Percentiles rank a stretch among this genome's conserved stretches.
These are phyloP conservation scores for Drosophila quadrilineata DNA, from an alignment of 1,140 invertebrate genomes.

Conservation along the genomic window DNA sequence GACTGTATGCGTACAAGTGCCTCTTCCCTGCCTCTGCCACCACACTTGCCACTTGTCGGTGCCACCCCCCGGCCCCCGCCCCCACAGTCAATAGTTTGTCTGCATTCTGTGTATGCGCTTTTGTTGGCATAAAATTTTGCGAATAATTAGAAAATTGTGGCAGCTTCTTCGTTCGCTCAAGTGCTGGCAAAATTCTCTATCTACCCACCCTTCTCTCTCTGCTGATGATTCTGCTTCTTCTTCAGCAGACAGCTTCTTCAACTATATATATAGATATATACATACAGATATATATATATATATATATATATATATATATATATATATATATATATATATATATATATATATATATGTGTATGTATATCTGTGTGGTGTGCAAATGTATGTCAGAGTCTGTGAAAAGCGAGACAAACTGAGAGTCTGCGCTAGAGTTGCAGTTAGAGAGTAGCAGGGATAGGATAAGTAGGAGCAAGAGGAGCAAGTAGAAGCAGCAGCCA, in stretches of 20 bases:
- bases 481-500: too few relatives aligned
- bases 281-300: too few relatives aligned
- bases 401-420: conserved; percentile 10
- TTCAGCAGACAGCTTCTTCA: conserved; percentile 30
- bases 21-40: too few relatives aligned
- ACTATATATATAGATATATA: conserved; percentile 15
- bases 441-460: conserved; percentile 22
- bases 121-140: conserved; percentile 78
- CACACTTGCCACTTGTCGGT: too few relatives aligned
- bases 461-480: not conserved
- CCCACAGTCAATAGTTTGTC: conserved; percentile 2
- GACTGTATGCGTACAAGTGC: not conserved
- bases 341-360: too few relatives aligned
- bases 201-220: conserved; percentile 7
- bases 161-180: conserved; percentile 50
- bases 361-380: too few relatives aligned
- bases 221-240: too few relatives aligned
- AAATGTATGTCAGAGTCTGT: conserved; percentile 43
- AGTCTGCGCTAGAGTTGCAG: conserved; percentile 13
- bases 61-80: too few relatives aligned
- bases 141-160: conserved; percentile 80
- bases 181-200: conserved; percentile 8
- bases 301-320: too few relatives aligned
- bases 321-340: too few relatives aligned
- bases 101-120: conserved; percentile 44